Evolutionary conservation across 2,113 vertebrate species (phyloP).

Genomic region (Salvator merianae): DNA sequence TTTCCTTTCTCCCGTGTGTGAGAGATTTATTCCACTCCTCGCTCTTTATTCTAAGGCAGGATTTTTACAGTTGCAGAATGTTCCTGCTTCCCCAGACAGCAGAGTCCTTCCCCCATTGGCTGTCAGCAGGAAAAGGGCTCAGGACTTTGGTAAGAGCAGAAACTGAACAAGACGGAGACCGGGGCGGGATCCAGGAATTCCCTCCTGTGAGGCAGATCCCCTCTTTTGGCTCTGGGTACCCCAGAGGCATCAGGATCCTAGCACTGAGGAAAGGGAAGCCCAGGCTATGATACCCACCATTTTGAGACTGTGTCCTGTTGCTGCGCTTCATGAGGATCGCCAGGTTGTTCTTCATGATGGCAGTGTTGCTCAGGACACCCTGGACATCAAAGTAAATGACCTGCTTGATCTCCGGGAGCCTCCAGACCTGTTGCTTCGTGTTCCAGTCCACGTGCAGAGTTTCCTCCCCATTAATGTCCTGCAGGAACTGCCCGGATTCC

Average conservation of each 20-base stretch:
- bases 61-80: too few relatives aligned
- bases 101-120: too few relatives aligned
- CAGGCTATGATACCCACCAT: constrained; percentile 25
- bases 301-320: constrained; percentile 12
- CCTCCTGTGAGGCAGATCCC: background rate
- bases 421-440: constrained; percentile 46
- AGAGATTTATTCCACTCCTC: too few relatives aligned
- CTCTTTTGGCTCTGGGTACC: background rate
- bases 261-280: too few relatives aligned
- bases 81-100: too few relatives aligned
- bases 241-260: background rate
- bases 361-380: constrained; percentile 55
- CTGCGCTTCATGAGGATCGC: constrained; percentile 36
- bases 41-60: too few relatives aligned
- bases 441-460: constrained; percentile 57
- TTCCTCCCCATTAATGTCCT: constrained; percentile 64
- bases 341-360: constrained; percentile 58
- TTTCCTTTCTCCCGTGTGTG: too few relatives aligned
- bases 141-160: too few relatives aligned
- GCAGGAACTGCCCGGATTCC: constrained; percentile 40
- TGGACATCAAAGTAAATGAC: constrained; percentile 56
- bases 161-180: too few relatives aligned
- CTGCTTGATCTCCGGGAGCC: constrained; percentile 47
- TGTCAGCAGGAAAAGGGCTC: too few relatives aligned
- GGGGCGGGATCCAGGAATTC: too few relatives aligned